Base-by-base conservation (phyloP, 2,888 invertebrate species). In the Campaea margaritaria region DNA sequence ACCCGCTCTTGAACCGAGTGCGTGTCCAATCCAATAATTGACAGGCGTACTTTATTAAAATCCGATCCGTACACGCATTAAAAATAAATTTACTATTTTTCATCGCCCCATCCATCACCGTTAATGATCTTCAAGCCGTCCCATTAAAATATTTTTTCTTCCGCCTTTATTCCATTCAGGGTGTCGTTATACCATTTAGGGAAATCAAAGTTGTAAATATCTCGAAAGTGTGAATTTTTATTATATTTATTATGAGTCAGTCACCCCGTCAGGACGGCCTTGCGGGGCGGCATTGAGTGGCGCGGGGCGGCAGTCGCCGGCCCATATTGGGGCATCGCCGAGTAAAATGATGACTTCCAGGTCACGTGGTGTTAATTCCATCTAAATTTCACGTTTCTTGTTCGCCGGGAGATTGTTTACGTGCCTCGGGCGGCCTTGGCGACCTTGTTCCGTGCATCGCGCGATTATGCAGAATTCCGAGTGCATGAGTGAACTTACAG, bases 191-290 rank as follows among this genome's bases (percentile, higher is more conserved):
- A 58, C 81, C 76, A 70, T 77, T 70, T 76, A 70, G 74, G 80
- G 80, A 69, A 80, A 85, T 85, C 81, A 75, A 70, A 76, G 73
- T 74, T 73, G 78, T 85, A 81, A 86, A 86, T 87, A 81, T 79
- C 66, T 77, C 58, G 76, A 78, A 80, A 82, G 86, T 81, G 83
- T 81, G 80, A 83, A 81, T 82, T 83, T 84, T 81, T 77, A 76
- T 59, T 39, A 49, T 54, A 46, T 54, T 54, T 41, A 44, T 61
- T 70, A 74, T 81, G 82, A 87, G 87, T 88, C 87, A 87, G 79
- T 88, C 79, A 88, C 88, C 88, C 83, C 82, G 73, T 14, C 56
- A 31, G 53, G 75, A 67, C 48, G 39, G 16, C 31, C 31, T 31
- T 31, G 31, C 58, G 42, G 65, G 58, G 50, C 66, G 81, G 69